Conservation (phyloP, 2,113 vertebrate genomes). For the Acrocephalus arundinaceus region DNA sequence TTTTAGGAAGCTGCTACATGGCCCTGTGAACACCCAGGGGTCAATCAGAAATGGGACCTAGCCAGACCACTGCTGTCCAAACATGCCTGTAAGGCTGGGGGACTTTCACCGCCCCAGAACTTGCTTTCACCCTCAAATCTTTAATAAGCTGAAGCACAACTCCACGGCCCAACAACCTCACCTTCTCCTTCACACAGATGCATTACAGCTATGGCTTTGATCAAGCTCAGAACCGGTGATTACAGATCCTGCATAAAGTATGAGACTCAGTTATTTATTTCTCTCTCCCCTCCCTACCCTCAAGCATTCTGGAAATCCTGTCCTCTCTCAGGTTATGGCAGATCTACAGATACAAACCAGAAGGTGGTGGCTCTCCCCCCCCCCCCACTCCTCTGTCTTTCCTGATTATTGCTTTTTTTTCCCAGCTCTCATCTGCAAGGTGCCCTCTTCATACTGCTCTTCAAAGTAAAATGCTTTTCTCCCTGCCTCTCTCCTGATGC, state of each 20-base stretch:
- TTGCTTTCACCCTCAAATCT: background rate
- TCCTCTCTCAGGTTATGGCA: background rate
- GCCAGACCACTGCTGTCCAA: background rate
- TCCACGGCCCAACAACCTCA: background rate
- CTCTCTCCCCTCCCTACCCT: background rate
- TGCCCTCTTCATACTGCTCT: conserved; percentile 46
- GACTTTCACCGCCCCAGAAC: background rate
- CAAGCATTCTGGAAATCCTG: background rate
- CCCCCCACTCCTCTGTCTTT: background rate
- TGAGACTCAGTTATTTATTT: background rate
- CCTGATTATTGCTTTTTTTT: background rate
- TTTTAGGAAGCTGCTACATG: background rate
- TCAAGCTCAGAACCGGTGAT: background rate
- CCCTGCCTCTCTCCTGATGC: conserved; percentile 5
- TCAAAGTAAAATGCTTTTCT: conserved; percentile 18
- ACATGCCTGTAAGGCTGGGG: background rate
- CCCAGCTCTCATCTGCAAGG: background rate
- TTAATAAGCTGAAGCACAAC: background rate
- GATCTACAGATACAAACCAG: background rate
- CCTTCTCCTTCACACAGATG: background rate
- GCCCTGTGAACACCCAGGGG: background rate
- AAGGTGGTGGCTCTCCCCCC: background rate
- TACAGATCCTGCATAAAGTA: background rate
- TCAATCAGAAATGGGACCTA: background rate
- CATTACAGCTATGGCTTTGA: background rate